Percentiles rank a stretch among this genome's conserved stretches.
phyloP scores from a whole-genome alignment of 2,797 vertebrate species.

The Phrynocephalus forsythii region DNA sequence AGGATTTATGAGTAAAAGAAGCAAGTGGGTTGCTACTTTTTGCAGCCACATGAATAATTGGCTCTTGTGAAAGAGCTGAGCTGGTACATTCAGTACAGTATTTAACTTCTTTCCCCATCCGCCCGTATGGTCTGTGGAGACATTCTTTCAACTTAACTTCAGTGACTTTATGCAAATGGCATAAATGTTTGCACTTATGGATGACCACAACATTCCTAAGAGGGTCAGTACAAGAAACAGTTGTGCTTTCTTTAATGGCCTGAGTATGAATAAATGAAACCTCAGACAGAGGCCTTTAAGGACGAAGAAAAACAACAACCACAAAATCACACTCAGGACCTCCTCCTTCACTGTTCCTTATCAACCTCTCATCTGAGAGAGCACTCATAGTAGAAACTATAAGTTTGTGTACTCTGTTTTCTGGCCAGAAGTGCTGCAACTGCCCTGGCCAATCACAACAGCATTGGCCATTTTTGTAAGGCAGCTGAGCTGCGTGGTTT shows the following conservation, averaged over 20 bases:
- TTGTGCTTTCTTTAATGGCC: constrained; percentile 7
- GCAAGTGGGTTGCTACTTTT: constrained; percentile 30
- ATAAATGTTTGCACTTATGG: not conserved
- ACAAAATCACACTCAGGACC: not conserved
- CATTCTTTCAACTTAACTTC: constrained; percentile 42
- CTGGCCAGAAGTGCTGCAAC: not conserved
- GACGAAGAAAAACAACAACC: not conserved
- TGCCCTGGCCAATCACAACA: not conserved
- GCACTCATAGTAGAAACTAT: not conserved
- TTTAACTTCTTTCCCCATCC: constrained; percentile 21
- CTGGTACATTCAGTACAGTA: constrained; percentile 14
- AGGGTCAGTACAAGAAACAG: not conserved
- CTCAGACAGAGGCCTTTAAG: not conserved
- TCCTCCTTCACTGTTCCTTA: not conserved
- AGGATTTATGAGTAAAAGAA: constrained; percentile 53
- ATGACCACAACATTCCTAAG: constrained; percentile 33
- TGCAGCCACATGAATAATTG: constrained; percentile 47
- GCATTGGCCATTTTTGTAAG: not conserved
- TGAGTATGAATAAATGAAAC: not conserved
- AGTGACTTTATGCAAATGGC: constrained; percentile 27
- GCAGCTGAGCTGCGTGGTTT: not conserved
- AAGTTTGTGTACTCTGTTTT: not conserved
- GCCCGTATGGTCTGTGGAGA: not conserved
- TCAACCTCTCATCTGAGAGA: not conserved
- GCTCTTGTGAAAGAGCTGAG: constrained; percentile 48